Percentiles rank a stretch among this genome's conserved stretches.
Evolutionary conservation across 2,888 invertebrate species (phyloP).

Genomic region (Apoda limacodes): DNA sequence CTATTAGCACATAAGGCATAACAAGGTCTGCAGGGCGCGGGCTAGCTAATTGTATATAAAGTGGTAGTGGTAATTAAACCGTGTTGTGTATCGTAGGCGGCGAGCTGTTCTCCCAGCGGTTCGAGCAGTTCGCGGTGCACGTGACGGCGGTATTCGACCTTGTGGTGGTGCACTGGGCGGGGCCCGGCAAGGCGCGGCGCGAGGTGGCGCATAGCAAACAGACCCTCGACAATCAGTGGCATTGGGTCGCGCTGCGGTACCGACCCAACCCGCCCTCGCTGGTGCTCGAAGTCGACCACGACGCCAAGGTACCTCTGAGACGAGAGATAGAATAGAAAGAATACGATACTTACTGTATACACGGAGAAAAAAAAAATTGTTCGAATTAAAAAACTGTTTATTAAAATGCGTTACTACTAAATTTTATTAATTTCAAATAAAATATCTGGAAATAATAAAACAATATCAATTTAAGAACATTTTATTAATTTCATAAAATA

Average conservation of each 20-base stretch:
- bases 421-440: too few species aligned
- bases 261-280: conserved; percentile 51
- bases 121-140: conserved; percentile 72
- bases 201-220: conserved; percentile 76
- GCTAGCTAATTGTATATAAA: too few species aligned
- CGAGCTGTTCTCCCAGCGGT: conserved; percentile 77
- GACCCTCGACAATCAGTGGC: conserved; percentile 86
- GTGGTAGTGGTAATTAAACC: not conserved
- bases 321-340: not conserved
- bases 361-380: too few species aligned
- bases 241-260: conserved; percentile 77
- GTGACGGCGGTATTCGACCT: conserved; percentile 71
- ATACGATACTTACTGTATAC: too few species aligned
- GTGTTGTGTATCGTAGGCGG: conserved; percentile 61
- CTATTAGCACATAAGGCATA: too few species aligned
- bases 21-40: too few species aligned
- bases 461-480: too few species aligned
- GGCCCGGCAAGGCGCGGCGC: conserved; percentile 59
- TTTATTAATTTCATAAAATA: too few species aligned
- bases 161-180: conserved; percentile 70
- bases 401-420: too few species aligned
- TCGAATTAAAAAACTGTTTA: too few species aligned
- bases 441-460: too few species aligned
- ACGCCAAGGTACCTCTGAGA: conserved; percentile 31
- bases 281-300: conserved; percentile 50